Base-by-base conservation (phyloP, 2,888 invertebrate genomes). In the Hoplodrina blanda region DNA sequence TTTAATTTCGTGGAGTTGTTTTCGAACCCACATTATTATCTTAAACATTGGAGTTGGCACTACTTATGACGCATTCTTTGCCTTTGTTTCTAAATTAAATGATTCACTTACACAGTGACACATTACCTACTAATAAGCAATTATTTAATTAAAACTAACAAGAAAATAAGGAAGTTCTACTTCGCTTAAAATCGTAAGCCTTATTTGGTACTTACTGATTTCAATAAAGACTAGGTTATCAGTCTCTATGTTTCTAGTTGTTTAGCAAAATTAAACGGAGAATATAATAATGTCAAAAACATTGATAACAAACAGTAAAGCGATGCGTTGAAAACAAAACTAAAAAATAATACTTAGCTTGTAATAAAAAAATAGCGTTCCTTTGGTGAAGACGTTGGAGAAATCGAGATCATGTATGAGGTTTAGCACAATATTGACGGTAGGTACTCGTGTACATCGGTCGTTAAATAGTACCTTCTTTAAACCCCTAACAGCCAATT, bases 61-160 rank as follows among this genome's bases (percentile, higher is more conserved):
- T 15, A 44, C 33, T 19, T 13, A 56, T 82, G 79, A 80, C 82
- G 59, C 64, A 78, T 62, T 3, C 3, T 19, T 52, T 55, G 50
- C 46, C 69, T 72, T 79, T 74, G 80, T 74, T 46, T 13, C 19
- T 0, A 44, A 46, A 56, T 10, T 17, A 41, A 17, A 60, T 81
- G 80, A 82, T 62, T 81, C 83, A 82, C 15, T 59, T 53, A 17
- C 49, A 46, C 56, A 59, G 30, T 78, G 73, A 65, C 73, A 65
- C 53, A 78, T 57, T 30, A 17, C 19, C 15, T 11, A 30, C 20
- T n/a, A 50, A 20, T 25, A n/a, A 4, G 4, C 13, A 54, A n/a
- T 33, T 61, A 62, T 49, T 66, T 37, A 60, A 60, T 64, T 59
- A 25, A 17, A 59, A 49, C n/a, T 54, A 55, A 50, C 17, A 54